phyloP scores from a whole-genome alignment of 2,888 invertebrate genomes.

The Eurytoma californica region DNA sequence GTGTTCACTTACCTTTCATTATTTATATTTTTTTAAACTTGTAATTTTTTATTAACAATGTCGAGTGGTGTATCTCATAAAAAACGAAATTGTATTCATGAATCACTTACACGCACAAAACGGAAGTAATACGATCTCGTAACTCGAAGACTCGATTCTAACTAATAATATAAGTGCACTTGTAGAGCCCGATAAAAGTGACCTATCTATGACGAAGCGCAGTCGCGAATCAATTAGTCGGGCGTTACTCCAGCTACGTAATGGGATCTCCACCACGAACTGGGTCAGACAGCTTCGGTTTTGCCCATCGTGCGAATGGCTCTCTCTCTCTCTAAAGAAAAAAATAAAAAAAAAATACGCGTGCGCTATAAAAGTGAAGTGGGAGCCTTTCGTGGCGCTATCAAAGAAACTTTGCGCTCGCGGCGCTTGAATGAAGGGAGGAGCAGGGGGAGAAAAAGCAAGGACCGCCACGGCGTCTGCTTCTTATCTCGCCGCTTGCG shows the following conservation, averaged over 20 bases:
- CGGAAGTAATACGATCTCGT: not conserved
- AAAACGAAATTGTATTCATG: too few relatives aligned
- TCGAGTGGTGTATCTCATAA: too few relatives aligned
- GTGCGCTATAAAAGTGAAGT: slow-evolving; percentile 3
- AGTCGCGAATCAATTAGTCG: slow-evolving; percentile 8
- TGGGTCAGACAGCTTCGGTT: not conserved
- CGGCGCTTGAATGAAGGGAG: slow-evolving; percentile 6
- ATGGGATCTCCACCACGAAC: not conserved
- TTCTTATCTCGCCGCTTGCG: slow-evolving; percentile 11
- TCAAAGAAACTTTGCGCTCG: not conserved
- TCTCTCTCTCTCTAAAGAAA: too few relatives aligned
- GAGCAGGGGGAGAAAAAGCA: slow-evolving; percentile 1
- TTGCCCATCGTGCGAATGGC: not conserved
- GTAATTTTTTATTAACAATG: too few relatives aligned
- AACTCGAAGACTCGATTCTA: not conserved
- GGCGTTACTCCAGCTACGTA: not conserved
- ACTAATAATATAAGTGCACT: not conserved
- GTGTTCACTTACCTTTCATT: too few relatives aligned
- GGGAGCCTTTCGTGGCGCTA: not conserved
- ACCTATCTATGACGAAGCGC: slow-evolving; percentile 14
- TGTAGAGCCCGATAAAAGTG: not conserved
- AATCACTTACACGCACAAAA: too few relatives aligned
- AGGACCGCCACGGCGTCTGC: not conserved
- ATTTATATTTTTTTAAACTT: too few relatives aligned
- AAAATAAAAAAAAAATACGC: not conserved